Conservation (phyloP, 1,140 invertebrate species). For the Coenobita brevimanus region DNA sequence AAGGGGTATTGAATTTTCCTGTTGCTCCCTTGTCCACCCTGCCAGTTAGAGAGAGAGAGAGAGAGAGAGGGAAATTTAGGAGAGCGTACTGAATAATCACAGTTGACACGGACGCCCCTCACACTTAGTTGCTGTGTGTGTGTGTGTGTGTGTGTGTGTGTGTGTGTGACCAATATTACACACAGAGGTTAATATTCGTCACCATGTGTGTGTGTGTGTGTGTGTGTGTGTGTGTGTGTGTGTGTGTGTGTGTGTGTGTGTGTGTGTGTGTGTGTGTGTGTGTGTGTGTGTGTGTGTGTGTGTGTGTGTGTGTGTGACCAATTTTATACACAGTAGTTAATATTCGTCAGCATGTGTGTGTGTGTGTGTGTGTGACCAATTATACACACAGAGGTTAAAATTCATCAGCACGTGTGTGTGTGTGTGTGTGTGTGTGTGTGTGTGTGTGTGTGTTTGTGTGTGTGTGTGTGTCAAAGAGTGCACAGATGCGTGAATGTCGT, state of each 20-base stretch:
- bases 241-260: slow-evolving; percentile 16
- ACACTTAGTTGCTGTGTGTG: neutral
- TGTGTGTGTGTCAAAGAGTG: neutral
- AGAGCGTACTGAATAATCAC: neutral
- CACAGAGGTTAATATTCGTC: no score
- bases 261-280: neutral
- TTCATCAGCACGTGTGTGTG: neutral
- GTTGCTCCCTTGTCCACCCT: slow-evolving; percentile 39
- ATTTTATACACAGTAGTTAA: no score
- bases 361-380: no score
- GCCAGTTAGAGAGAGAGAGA: slow-evolving; percentile 23
- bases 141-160: slow-evolving; percentile 36
- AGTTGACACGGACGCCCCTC: neutral
- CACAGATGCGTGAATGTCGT: neutral
- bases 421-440: neutral
- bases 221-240: slow-evolving; percentile 30
- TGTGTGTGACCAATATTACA: no score
- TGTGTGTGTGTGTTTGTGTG: slow-evolving; percentile 21
- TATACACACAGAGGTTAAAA: neutral
- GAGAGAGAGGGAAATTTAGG: no score
- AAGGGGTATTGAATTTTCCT: slow-evolving; percentile 56
- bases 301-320: neutral
- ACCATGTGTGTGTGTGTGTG: no score
- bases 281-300: neutral
- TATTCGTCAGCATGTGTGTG: no score